Conservation (phyloP, 2,888 invertebrate species). For the Drosophila rellima region DNA sequence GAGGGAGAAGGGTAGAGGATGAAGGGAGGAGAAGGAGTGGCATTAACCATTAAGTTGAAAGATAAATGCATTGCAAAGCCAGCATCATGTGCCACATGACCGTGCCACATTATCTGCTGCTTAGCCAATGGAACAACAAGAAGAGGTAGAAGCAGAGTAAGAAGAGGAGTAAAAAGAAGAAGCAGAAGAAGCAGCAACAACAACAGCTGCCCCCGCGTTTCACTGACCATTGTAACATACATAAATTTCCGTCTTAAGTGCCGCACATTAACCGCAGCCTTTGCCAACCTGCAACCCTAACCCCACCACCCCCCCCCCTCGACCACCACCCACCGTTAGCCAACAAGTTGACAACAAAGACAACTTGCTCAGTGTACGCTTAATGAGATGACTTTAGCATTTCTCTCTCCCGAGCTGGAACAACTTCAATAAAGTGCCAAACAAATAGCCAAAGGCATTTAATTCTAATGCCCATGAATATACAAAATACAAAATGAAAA, state of each 20-base stretch:
- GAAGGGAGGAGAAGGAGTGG: not conserved
- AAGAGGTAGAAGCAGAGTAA: not conserved
- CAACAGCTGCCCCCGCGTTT: conserved; percentile 6
- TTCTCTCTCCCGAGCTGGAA: too few relatives aligned
- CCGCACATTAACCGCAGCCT: conserved; percentile 63
- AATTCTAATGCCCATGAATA: conserved; percentile 71
- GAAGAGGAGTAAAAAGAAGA: not conserved
- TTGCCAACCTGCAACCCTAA: conserved; percentile 9
- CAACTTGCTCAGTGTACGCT: conserved; percentile 48
- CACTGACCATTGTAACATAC: conserved; percentile 43
- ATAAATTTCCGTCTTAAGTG: conserved; percentile 67
- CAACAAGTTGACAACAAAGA: conserved; percentile 23
- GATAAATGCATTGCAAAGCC: conserved; percentile 51
- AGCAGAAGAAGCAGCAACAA: not conserved
- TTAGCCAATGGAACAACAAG: conserved; percentile 42
- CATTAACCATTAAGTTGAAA: conserved; percentile 51
- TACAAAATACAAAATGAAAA: conserved; percentile 33
- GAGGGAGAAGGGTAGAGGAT: not conserved
- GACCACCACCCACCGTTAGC: not conserved
- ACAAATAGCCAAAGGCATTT: conserved; percentile 73
- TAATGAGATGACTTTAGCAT: conserved; percentile 49
- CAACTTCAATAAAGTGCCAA: conserved; percentile 74
- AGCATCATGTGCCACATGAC: conserved; percentile 34
- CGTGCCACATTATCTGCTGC: conserved; percentile 48
- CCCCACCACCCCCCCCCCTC: too few relatives aligned